Evolutionary conservation across 2,797 vertebrate genomes (phyloP), one percentile per base, ranked within the genome.

Genomic region (Enteromius mattozi): DNA sequence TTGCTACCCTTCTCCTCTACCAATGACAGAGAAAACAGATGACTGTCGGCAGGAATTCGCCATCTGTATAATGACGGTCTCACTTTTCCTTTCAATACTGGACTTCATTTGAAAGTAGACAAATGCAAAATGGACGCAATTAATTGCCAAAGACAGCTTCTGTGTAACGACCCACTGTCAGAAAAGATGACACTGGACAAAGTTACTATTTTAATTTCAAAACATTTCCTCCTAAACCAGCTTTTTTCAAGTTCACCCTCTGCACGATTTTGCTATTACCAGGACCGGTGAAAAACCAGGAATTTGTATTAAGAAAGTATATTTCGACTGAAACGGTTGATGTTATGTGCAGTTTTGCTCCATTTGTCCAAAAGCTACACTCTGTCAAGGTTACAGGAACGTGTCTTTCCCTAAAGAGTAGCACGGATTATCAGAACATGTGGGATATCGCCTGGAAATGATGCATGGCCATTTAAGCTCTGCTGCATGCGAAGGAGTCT

Each of bases 21-120:
- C 71, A 79, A 84, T 89, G 91, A 71, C 88, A 82, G 70, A 77
- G 87, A 87, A 89, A 88, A 82, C 72, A 76, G 78, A 87, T 86
- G 85, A 86, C 85, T 88, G 80, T 3, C 59, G 6, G 82, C 49
- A 35, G 61, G 74, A 79, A 54, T 35, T 75, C 19, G 8, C 69
- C 54, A 54, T 45, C 47, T 35, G 27, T 69, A 63, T 81, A 86
- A 84, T 80, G 82, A 87, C 78, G 30, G 30, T 81, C 85, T 75
- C 14, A 13, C 2, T n/a, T 59, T 81, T 40, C 19, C 47, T 59
- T 66, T 70, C 59, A 24, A 3, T 40, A 30, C 40, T 42, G 33
- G 27, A 12, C 76, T 82, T 65, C 27, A 49, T 47, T 74, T 72
- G 27, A 63, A 81, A 45, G 10, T 40, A 24, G 81, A 76, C 30